A percentile compares a stretch with the other conserved stretches of the same genome.
phyloP scores from a whole-genome alignment of 37 sponge, comb jelly and placozoan species.

The Agelas oroides region DNA sequence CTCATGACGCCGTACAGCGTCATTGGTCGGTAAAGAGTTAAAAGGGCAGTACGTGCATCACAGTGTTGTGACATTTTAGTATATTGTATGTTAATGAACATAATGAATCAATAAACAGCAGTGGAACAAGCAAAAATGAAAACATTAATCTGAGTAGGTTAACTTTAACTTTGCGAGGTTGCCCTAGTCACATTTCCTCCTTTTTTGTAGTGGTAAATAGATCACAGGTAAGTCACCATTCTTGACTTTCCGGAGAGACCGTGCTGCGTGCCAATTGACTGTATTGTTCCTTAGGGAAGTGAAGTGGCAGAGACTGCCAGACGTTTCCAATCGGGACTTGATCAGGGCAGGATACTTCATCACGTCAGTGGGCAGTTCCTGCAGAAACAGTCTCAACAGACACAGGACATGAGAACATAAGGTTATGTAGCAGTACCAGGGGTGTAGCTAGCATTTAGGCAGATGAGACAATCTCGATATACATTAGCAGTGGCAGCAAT shows the following conservation, averaged over 20 bases:
- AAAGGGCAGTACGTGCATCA: no score
- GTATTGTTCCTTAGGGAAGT: background rate
- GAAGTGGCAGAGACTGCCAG: slow-evolving; percentile 16
- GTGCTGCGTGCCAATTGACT: slow-evolving; percentile 10
- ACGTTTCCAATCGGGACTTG: slow-evolving; percentile 15
- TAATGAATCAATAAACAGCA: no score
- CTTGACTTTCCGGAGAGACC: background rate
- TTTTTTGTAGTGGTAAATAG: no score
- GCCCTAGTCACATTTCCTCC: no score
- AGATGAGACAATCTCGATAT: no score
- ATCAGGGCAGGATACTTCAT: slow-evolving; percentile 21
- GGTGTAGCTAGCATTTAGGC: background rate
- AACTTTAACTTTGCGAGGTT: no score
- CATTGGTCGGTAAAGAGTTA: no score
- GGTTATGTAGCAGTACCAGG: slow-evolving; percentile 1
- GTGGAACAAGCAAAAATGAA: no score
- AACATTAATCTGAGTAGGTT: no score
- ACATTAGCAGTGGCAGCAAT: background rate
- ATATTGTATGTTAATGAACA: no score
- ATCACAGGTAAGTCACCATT: slow-evolving; percentile 15
- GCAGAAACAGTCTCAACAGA: slow-evolving; percentile 23
- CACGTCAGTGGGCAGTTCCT: slow-evolving; percentile 21
- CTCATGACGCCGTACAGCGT: no score
- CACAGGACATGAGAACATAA: slow-evolving; percentile 16
- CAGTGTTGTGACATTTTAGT: no score